These are phyloP conservation scores for Actinia tenebrosa DNA, from an alignment of 64 coral and sea anemone genomes.

Conservation along the genomic window DNA sequence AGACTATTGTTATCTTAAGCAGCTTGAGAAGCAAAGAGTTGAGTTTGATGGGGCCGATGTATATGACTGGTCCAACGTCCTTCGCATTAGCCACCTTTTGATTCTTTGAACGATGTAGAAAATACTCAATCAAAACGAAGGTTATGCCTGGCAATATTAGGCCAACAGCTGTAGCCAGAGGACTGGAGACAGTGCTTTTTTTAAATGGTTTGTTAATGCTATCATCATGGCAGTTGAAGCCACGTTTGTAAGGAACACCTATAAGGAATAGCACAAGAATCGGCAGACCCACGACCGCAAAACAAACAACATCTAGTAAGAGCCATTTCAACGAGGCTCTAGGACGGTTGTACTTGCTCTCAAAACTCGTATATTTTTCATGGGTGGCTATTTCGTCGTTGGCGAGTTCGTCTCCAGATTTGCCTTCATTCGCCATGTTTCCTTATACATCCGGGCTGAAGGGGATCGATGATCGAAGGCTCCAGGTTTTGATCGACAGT, in stretches of 20 bases:
- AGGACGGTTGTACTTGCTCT: conserved; percentile 2
- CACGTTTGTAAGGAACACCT: conserved; percentile 59
- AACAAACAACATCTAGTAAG: conserved; percentile 50
- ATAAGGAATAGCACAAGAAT: conserved; percentile 25
- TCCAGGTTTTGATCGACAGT: background rate
- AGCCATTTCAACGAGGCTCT: conserved; percentile 3
- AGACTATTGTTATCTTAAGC: conserved; percentile 16
- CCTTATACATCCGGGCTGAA: background rate
- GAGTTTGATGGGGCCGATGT: background rate
- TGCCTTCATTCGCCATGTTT: background rate
- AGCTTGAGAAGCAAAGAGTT: conserved; percentile 9
- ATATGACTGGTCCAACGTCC: background rate
- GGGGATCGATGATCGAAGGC: background rate
- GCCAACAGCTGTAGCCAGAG: conserved; percentile 40
- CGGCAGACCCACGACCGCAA: conserved; percentile 10
- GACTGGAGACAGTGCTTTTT: conserved; percentile 47
- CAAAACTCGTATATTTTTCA: conserved; percentile 7
- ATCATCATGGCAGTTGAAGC: conserved; percentile 87
- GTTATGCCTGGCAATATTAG: conserved; percentile 38
- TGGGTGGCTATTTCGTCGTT: background rate
- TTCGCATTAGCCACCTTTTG: conserved; percentile 5
- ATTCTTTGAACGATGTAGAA: background rate
- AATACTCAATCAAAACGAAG: conserved; percentile 42
- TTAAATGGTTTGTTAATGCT: conserved; percentile 92
- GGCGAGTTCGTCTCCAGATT: background rate